Base-by-base conservation (phyloP, 2,888 invertebrate genomes). In the Strigamia transsilvanica region DNA sequence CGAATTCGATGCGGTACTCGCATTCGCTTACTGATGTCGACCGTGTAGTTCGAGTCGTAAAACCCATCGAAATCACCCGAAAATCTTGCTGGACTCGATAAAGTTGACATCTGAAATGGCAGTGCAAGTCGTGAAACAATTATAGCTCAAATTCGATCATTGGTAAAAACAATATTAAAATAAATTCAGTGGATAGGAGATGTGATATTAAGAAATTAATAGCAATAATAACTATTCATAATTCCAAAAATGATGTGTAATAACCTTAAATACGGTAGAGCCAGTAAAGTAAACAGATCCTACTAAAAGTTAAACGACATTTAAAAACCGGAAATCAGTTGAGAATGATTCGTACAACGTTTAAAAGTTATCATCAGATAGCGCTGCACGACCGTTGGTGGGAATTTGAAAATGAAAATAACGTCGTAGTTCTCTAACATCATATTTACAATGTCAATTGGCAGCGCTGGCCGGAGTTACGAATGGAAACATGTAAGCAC, bases 11-110 rank as follows among this genome's bases (percentile, higher is more conserved):
- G 93, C 0, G 94, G 94, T 15, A 94, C 93, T 85, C 93, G 92
- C 95, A 95, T 95, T 88, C 92, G 92, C 86, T 93, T 92, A 86
- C 92, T 93, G 84, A 95, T 94, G 86, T 94, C 93, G 80, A 93
- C 92, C 83, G 93, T 93, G 86, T 91, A 94, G 86, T 92, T 91
- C 41, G 93, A 91, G 86, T 94, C 94, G 85, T 91, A 91, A 84
- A 89, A 89, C 82, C 87, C 88, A 85, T 92, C 92, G 42, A 88
- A 87, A 85, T 92, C 89, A 7, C 90, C 91, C 85, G 91, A 91
- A 86, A 92, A 92, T 84, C 91, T 91, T 12, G 82, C 61, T n/a
- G 82, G 83, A 80, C 83, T 83, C 2, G 83, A 83, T n/a, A 82
- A 61, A n/a, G 83, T 27, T 9, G 83, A 83, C 83, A 83, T 83